A percentile compares a stretch with the other conserved stretches of the same genome.
These are phyloP conservation scores for Catocala fraxini DNA, from an alignment of 2,888 invertebrate species.

Conservation along the genomic window DNA sequence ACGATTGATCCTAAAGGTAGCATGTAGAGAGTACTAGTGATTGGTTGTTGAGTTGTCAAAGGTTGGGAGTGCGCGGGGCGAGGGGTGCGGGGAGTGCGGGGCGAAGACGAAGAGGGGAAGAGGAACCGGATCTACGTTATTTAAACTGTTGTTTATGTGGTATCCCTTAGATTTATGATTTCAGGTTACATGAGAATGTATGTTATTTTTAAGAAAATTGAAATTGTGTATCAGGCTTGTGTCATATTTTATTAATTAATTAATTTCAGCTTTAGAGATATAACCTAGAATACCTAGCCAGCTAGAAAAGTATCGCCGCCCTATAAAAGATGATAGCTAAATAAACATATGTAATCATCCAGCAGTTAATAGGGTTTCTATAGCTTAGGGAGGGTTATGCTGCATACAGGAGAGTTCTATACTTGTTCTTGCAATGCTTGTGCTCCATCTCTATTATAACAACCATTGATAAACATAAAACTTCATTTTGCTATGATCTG, in stretches of 20 bases:
- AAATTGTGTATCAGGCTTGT: background rate
- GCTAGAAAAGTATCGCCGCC: too few species aligned
- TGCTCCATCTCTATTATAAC: too few species aligned
- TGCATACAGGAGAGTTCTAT: too few species aligned
- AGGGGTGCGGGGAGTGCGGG: slow-evolving; percentile 59
- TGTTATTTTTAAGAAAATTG: slow-evolving; percentile 1
- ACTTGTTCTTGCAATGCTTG: too few species aligned
- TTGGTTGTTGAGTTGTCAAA: slow-evolving; percentile 84
- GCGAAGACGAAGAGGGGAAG: slow-evolving; percentile 58
- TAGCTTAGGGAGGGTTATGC: too few species aligned
- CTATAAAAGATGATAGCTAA: too few species aligned
- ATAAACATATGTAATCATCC: too few species aligned
- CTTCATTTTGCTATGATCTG: too few species aligned
- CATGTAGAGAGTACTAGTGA: slow-evolving; percentile 70
- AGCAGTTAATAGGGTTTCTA: too few species aligned
- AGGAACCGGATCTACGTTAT: slow-evolving; percentile 53
- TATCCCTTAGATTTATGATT: slow-evolving; percentile 46
- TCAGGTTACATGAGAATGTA: slow-evolving; percentile 34
- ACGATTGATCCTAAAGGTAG: slow-evolving; percentile 51
- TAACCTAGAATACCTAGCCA: too few species aligned
- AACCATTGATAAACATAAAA: too few species aligned
- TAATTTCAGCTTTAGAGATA: too few species aligned
- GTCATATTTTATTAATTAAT: background rate
- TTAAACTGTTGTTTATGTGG: slow-evolving; percentile 49
- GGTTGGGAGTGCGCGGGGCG: slow-evolving; percentile 68